These are phyloP conservation scores for Chaenogobius annularis DNA, from an alignment of 2,113 vertebrate genomes.

Conservation along the genomic window DNA sequence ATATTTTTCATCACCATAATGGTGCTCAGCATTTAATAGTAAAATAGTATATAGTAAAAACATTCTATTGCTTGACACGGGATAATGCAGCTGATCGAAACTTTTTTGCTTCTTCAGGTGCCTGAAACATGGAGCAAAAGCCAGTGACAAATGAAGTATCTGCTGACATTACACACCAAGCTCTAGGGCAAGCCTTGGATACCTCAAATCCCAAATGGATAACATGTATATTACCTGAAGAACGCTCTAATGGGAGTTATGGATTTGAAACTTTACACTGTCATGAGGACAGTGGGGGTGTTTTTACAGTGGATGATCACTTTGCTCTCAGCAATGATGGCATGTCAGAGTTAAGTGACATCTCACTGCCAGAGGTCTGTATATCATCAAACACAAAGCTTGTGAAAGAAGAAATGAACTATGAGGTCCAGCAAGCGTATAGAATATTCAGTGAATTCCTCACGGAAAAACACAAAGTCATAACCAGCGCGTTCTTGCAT, in stretches of 20 bases:
- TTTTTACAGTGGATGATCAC: conserved; percentile 27
- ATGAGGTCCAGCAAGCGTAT: conserved; percentile 89
- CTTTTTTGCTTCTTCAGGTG: conserved; percentile 46
- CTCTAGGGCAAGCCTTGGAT: conserved; percentile 1
- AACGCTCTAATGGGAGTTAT: conserved; percentile 57
- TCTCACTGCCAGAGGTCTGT: conserved; percentile 68
- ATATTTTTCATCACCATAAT: not conserved
- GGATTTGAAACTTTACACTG: conserved; percentile 45
- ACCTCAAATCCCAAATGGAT: conserved; percentile 36
- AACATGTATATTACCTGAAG: conserved; percentile 31
- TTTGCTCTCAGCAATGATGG: conserved; percentile 40
- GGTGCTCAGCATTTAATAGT: not conserved
- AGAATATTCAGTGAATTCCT: conserved; percentile 89
- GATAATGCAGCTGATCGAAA: conserved; percentile 7
- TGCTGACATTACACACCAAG: conserved; percentile 27
- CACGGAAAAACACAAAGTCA: conserved; percentile 85
- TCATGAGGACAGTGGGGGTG: conserved; percentile 24
- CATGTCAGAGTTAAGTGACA: conserved; percentile 62
- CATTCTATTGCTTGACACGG: not conserved
- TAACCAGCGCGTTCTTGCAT: conserved; percentile 84
- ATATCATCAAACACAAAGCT: conserved; percentile 57
- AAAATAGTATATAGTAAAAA: not conserved
- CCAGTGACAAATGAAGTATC: conserved; percentile 41
- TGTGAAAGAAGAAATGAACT: conserved; percentile 78
- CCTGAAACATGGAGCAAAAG: conserved; percentile 41